phyloP scores from a whole-genome alignment of 2,113 vertebrate species.

The Peromyscus polionotus region DNA sequence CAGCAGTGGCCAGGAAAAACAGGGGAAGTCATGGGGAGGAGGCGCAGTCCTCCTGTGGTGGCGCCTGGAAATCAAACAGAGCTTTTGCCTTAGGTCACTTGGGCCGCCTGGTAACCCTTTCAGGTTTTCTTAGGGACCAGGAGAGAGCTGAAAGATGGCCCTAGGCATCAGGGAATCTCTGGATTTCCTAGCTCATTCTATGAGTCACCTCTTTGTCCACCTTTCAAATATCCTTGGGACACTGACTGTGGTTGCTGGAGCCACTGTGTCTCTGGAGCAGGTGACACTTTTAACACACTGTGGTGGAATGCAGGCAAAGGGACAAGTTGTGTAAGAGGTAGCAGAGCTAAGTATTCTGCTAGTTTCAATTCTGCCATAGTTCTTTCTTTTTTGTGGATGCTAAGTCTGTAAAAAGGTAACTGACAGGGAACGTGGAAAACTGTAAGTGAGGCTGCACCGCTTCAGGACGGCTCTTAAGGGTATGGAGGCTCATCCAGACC shows the following conservation, averaged over 20 bases:
- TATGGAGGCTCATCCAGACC: not conserved
- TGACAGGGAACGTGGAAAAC: not conserved
- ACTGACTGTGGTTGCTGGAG: not conserved
- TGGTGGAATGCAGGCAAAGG: not conserved
- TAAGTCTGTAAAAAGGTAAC: not conserved
- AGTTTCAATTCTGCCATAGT: not conserved
- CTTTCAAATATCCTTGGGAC: not conserved
- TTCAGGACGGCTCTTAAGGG: not conserved
- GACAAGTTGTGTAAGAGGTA: not conserved
- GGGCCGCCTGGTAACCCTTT: not conserved
- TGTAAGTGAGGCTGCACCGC: not conserved
- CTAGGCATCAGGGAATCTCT: not conserved
- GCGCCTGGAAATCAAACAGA: not conserved
- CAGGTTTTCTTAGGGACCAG: not conserved
- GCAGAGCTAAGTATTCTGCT: not conserved
- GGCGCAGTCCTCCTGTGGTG: not conserved
- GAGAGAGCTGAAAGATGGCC: not conserved
- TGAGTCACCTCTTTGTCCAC: not conserved
- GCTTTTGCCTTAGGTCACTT: not conserved
- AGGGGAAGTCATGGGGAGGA: not conserved
- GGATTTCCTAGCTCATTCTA: not conserved
- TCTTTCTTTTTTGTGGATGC: not conserved
- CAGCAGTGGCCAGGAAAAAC: not conserved
- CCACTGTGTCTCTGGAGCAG: accelerated
- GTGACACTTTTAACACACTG: not conserved